Base-by-base conservation (phyloP, 2,888 invertebrate genomes). In the Argyra leucocephala region DNA sequence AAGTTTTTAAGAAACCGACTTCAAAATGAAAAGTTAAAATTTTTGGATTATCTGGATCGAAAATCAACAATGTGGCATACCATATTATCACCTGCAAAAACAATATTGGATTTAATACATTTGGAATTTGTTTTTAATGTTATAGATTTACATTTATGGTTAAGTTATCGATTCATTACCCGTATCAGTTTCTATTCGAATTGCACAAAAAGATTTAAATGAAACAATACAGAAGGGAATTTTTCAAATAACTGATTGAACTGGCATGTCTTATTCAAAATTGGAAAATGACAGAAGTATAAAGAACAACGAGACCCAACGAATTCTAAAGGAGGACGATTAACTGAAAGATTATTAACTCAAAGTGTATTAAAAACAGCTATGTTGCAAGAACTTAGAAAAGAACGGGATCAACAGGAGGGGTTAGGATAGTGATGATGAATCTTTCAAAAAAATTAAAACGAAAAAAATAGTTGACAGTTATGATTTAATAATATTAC, bases 81-180 rank as follows among this genome's bases (percentile, higher is more conserved):
- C 98, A 0, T n/a, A n/a, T 83, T 95, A 65, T 83, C 86, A 64
- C 81, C 87, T 26, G 96, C 98, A 0, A 87, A 86, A 76, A 94
- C 90, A 0, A 89, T 98, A 26, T 82, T 88, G 68, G 96, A 98
- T 75, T 83, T 98, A 61, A 88, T 94, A 9, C 92, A 94, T 75
- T 82, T 99, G 65, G 98, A 99, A 80, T 85, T 90, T 1, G 91
- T 96, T 1, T 97, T 96, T 75, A 97, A 98, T 81, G 91, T 96
- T 3, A 82, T 99, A 67, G 98, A 99, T 78, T 82, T 96, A 57
- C 99, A 99, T 78, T 82, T 98, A 64, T 99, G 99, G 99, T 81
- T 99, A 63, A 93, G 92, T 97, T 76, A 83, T 86, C 70, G 96
- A 96, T 76, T 83, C 96, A 76, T 96, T 97, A 75, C 92, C 92